Evolutionary conservation across 2,888 invertebrate species (phyloP).

Genomic region (Stomorhina lunata): DNA sequence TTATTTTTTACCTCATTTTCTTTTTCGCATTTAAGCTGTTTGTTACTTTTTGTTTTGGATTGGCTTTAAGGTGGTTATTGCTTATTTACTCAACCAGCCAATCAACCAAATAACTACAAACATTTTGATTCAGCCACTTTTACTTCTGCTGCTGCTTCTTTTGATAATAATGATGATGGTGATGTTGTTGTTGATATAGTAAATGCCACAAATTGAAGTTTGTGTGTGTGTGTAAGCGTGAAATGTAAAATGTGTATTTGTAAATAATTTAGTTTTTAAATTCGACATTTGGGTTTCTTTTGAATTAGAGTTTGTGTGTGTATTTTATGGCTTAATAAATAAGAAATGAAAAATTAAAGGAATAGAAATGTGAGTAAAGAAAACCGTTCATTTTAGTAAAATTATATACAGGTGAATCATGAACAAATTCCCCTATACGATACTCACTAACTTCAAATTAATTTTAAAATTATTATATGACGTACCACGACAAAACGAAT

Average conservation of each 20-base stretch:
- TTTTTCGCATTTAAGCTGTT: background rate
- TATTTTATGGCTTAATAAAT: background rate
- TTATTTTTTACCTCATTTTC: background rate
- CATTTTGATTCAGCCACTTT: too few relatives aligned
- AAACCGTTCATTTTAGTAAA: too few relatives aligned
- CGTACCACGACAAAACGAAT: too few relatives aligned
- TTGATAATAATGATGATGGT: too few relatives aligned
- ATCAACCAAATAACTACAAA: slow-evolving; percentile 1
- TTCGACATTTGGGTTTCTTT: background rate
- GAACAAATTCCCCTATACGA: too few relatives aligned
- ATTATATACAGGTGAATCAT: too few relatives aligned
- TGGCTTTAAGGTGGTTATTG: slow-evolving; percentile 40
- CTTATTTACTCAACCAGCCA: slow-evolving; percentile 34
- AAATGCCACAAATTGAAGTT: background rate
- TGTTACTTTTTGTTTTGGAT: background rate
- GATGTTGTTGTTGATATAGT: background rate
- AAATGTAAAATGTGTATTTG: background rate
- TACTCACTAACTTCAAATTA: too few relatives aligned
- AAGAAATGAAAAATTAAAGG: background rate
- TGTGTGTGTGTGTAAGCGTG: background rate
- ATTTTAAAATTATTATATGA: too few relatives aligned
- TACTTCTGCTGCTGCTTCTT: too few relatives aligned
- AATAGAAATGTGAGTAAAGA: background rate
- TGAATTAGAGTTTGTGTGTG: background rate
- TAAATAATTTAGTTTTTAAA: background rate